Evolutionary conservation across 2,113 vertebrate species (phyloP), one percentile per base, ranked within the genome.

Genomic region (Poeciliopsis prolifica): DNA sequence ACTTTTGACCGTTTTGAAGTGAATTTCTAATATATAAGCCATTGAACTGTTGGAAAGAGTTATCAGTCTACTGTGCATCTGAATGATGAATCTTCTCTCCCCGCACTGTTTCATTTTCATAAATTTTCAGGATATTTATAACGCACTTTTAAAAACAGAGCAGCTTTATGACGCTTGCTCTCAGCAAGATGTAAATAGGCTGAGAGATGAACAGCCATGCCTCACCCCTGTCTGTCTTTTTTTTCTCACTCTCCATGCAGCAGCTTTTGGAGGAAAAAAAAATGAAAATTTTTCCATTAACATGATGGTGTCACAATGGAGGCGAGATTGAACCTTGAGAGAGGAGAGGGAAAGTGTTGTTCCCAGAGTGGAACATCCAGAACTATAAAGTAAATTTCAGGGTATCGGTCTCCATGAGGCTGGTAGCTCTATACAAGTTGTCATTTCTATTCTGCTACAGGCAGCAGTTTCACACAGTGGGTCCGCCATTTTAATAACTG

Each of bases 41-140:
- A 82, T 68, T 67, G 65, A 69, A 31, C 73, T 83, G 67, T 28
- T 63, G 80, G 81, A 84, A 78, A 69, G 40, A 19, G 69, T 82
- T 66, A 82, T 83, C 83, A 77, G 40, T 87, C 63, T 29, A 60
- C 70, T 71, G 74, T 78, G 74, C 13, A 10, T 71, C 35, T 37
- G 76, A 77, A 69, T 69, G 78, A 83, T 88, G 76, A 78, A 79
- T 79, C 65, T 78, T 44, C 84, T 85, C 74, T 83, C 75, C 66
- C 33, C 24, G 29, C 26, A 82, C 63, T 72, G 58, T 71, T 85
- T 87, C 75, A 82, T 89, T 89, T 90, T 86, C 89, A 89, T 85
- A 83, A 86, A 86, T 83, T 87, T 86, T 86, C 85, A 72, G 61
- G 28, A 74, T 90, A 81, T 90, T 87, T 79, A 78, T 88, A 60